Base-by-base conservation (phyloP, 2,888 invertebrate species). In the Amphipoea lucens region DNA sequence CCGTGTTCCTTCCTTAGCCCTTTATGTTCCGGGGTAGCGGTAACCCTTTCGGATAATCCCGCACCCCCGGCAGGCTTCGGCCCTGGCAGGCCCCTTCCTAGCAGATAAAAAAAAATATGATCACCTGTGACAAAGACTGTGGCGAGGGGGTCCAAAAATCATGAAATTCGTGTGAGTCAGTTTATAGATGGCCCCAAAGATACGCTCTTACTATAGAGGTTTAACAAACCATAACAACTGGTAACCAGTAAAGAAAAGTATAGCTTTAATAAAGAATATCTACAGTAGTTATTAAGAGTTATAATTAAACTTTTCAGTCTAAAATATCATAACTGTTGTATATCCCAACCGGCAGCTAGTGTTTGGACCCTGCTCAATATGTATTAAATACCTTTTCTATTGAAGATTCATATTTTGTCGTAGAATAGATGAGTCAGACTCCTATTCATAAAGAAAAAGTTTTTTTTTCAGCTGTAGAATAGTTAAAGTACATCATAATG, bases 241-340 rank as follows among this genome's bases (percentile, higher is more conserved):
- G 40, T 65, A 65, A 40, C 36, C 36, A 65, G 23, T 23, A 65
- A 65, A 65, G 40, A 76, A 78, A 88, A 85, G 57, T 74, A 86
- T 88, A 89, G 89, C 89, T 89, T 89, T 89, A 89, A 89, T 83
- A 82, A 82, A 74, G 60, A 86, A 86, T 86, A 84, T 86, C 84
- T 82, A 80, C 78, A 72, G 1, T 84, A 82, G 76, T 70, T 73
- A 42, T 67, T 78, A 85, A 74, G 73, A 71, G 20, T 68, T 78
- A 73, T 9, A 45, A 74, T 72, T 62, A 73, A 73, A 12, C 2
- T 40, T 48, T 73, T 78, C 23, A 63, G 57, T 76, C 17, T 48
- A 73, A 60, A 79, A 76, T 68, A 36, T 71, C 45, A 20, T 29
- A 77, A 14, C 12, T 62, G 45, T 63, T 63, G 17, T 42, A 45